Base-by-base conservation (phyloP, 1,140 invertebrate species). In the Notospermus geniculatus region DNA sequence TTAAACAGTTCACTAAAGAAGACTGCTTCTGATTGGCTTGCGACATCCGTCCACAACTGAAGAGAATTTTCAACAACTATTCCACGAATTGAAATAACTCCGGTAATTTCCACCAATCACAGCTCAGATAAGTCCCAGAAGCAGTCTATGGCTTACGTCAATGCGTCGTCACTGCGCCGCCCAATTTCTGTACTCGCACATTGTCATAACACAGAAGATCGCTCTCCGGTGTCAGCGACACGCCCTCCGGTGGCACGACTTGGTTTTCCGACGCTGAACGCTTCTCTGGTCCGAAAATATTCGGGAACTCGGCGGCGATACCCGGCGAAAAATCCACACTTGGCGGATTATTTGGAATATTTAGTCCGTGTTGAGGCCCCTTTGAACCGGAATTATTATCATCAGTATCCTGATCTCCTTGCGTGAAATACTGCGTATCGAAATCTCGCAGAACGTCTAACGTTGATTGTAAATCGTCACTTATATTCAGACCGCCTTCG, bases 371-470 rank as follows among this genome's bases (percentile, higher is more conserved):
- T 7, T 50, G 46, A 5, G 19, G 46, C n/a, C n/a, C 19, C n/a
- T 19, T 23, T 27, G 46, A 27, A 27, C 25, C 46, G 46, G 32
- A 36, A 15, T 36, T 36, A 36, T 50, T 27, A 5, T n/a, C 46
- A 50, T 19, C n/a, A 50, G 4, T 27, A n/a, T 23, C 46, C 19
- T 50, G 19, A 7, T 27, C 46, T 5, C 46, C 25, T 27, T 50
- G 46, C n/a, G n/a, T 50, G 46, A 50, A 50, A 50, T 50, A 50
- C 25, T 50, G 46, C n/a, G 46, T 50, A 50, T 50, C 46, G 46
- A 50, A 50, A 50, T 50, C 46, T 7, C 46, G n/a, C 46, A 50
- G 25, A 5, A 50, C 46, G 46, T 50, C 46, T 27, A 50, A 50
- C 5, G 46, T 50, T n/a, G 46, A 50, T 27, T 50, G 46, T 50